Percentiles rank a stretch among this genome's conserved stretches.
phyloP scores from a whole-genome alignment of 1,140 invertebrate species.

The Agrilus planipennis region DNA sequence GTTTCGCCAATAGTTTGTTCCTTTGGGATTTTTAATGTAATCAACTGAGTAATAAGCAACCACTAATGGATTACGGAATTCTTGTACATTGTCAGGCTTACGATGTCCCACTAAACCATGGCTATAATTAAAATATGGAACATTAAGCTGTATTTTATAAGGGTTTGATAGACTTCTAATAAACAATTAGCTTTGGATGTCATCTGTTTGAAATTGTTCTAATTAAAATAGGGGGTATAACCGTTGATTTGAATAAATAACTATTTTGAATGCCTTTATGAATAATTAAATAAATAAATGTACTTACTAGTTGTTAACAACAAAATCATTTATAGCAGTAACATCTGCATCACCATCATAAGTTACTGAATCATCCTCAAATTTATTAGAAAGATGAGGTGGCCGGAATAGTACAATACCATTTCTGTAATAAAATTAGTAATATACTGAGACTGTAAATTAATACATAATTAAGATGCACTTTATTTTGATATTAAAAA shows the following conservation, averaged over 20 bases:
- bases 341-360: constrained; percentile 61
- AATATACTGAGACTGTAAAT: neutral
- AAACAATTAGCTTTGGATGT: too few species aligned
- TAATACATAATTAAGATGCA: too few species aligned
- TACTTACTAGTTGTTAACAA: constrained; percentile 77
- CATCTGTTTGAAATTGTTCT: too few species aligned
- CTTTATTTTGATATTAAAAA: too few species aligned
- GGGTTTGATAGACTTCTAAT: too few species aligned
- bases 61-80: constrained; percentile 83
- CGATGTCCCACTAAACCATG: constrained; percentile 87
- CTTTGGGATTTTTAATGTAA: constrained; percentile 93
- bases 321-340: constrained; percentile 64
- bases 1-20: constrained; percentile 99
- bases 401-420: constrained; percentile 81
- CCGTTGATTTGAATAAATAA: too few species aligned
- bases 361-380: constrained; percentile 65
- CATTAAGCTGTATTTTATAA: too few species aligned
- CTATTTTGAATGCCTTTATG: too few species aligned
- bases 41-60: constrained; percentile 92
- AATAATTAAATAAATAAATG: too few species aligned
- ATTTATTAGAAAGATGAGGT: constrained; percentile 81
- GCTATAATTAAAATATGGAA: too few species aligned
- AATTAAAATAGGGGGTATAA: too few species aligned
- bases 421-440: constrained; percentile 47
- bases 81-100: constrained; percentile 66